Conservation (phyloP, 2,113 vertebrate species). For the Pterocles orientalis region DNA sequence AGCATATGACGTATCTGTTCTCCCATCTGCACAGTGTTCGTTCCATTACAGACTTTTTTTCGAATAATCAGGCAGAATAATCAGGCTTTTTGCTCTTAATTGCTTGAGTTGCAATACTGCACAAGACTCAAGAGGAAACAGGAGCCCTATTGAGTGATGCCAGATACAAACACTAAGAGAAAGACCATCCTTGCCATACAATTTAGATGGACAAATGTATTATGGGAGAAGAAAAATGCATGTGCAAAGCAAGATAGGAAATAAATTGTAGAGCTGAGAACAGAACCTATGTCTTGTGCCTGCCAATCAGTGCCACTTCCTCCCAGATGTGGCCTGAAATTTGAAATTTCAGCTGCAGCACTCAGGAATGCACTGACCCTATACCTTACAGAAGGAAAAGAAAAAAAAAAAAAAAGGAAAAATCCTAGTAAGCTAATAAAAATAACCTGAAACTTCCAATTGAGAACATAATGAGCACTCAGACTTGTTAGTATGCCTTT, state of each 20-base stretch:
- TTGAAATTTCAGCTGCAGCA: background rate
- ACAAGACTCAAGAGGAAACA: slow-evolving; percentile 23
- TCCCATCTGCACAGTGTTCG: slow-evolving; percentile 36
- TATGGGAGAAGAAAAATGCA: slow-evolving; percentile 1
- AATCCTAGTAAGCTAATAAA: background rate
- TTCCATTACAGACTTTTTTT: slow-evolving; percentile 25
- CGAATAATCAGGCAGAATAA: background rate
- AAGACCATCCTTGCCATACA: background rate
- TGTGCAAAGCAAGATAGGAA: background rate
- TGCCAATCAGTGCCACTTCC: background rate
- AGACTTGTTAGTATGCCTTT: background rate
- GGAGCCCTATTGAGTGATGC: background rate
- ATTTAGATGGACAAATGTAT: slow-evolving; percentile 27
- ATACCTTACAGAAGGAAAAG: background rate
- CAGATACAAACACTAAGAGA: slow-evolving; percentile 26
- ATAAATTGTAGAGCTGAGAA: slow-evolving; percentile 23
- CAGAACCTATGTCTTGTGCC: background rate
- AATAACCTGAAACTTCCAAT: background rate
- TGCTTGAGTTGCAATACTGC: background rate
- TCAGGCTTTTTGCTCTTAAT: slow-evolving; percentile 49
- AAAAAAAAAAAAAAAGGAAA: background rate
- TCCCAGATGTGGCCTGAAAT: background rate
- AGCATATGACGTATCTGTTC: background rate
- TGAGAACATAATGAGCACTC: background rate
- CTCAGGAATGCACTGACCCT: background rate